phyloP scores from a whole-genome alignment of 2,797 vertebrate species.

The Fistularia tabacaria region DNA sequence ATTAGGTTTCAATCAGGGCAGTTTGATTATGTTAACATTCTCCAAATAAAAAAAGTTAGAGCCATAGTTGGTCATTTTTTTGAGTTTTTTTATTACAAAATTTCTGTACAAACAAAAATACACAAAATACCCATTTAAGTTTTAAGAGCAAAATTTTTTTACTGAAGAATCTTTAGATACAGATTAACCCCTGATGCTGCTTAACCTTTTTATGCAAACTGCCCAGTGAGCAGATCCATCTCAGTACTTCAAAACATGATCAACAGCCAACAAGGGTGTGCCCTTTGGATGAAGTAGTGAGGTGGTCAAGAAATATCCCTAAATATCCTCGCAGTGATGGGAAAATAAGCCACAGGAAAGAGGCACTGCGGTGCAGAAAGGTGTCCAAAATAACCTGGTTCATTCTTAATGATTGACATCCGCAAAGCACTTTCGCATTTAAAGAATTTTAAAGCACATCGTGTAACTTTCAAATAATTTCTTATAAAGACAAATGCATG shows the following conservation, averaged over 20 bases:
- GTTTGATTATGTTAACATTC: constrained; percentile 36
- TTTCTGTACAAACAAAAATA: constrained; percentile 73
- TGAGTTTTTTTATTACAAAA: constrained; percentile 75
- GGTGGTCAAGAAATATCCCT: neutral
- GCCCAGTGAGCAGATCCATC: too few relatives aligned
- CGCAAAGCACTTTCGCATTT: constrained; percentile 21
- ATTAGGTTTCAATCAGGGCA: constrained; percentile 41
- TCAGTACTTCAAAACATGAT: too few relatives aligned
- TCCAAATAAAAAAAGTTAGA: constrained; percentile 40
- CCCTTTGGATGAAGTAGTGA: too few relatives aligned
- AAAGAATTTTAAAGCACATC: too few relatives aligned
- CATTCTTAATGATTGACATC: constrained; percentile 42
- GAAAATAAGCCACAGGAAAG: constrained; percentile 19
- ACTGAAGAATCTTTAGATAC: constrained; percentile 35
- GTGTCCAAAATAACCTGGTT: constrained; percentile 28
- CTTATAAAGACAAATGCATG: too few relatives aligned
- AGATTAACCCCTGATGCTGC: too few relatives aligned
- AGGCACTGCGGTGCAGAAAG: constrained; percentile 70
- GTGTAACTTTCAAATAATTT: too few relatives aligned
- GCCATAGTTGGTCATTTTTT: constrained; percentile 24
- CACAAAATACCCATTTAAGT: constrained; percentile 64
- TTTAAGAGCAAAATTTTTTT: constrained; percentile 47
- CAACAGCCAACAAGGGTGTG: too few relatives aligned
- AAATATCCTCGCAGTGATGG: constrained; percentile 23
- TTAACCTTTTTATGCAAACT: too few relatives aligned